Conservation (phyloP, 2,797 vertebrate species). For the Diceros bicornis region DNA sequence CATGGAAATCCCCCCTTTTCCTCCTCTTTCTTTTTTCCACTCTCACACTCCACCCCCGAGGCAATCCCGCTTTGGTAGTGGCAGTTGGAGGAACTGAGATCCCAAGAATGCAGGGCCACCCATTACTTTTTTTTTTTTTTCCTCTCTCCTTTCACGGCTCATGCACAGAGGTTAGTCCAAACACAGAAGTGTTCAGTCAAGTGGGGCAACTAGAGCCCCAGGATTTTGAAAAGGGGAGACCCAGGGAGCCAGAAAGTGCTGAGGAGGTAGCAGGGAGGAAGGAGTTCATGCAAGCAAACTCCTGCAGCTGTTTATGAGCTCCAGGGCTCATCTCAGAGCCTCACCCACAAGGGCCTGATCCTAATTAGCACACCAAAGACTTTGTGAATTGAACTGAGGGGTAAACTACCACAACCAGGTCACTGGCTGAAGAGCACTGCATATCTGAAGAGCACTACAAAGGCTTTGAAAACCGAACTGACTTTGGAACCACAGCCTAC, state of each 20-base stretch:
- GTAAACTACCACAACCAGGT: background rate
- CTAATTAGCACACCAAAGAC: background rate
- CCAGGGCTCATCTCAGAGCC: background rate
- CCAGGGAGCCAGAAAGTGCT: background rate
- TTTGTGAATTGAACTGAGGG: background rate
- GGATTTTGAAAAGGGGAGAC: background rate
- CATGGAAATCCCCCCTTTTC: background rate
- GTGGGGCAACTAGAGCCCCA: background rate
- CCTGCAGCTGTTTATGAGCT: background rate
- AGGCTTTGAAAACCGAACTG: background rate
- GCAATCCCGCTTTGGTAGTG: background rate
- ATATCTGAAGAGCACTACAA: background rate
- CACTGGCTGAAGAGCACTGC: background rate
- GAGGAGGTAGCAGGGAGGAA: background rate
- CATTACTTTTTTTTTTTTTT: background rate
- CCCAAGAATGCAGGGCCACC: background rate
- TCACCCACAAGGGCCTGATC: background rate
- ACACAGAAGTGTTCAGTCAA: background rate
- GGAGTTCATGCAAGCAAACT: background rate
- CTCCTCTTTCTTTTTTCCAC: background rate
- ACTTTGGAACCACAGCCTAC: background rate
- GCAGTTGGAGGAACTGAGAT: background rate
- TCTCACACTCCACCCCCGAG: background rate
- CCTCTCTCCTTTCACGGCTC: background rate
- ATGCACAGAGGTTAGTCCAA: background rate